Conservation (phyloP, 2,888 invertebrate genomes). For the Spialia ferax region DNA sequence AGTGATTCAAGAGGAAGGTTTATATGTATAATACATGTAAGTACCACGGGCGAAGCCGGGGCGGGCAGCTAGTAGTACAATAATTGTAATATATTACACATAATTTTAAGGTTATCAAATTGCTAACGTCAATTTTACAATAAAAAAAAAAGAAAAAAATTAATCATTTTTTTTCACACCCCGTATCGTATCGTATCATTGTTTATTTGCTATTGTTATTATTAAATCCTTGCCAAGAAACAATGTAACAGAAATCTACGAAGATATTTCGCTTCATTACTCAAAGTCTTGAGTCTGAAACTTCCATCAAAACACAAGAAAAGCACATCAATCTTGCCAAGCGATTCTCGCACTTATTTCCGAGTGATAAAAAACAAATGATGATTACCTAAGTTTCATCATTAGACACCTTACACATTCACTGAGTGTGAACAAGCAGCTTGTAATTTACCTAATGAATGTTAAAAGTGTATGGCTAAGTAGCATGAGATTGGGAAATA, state of each 20-base stretch:
- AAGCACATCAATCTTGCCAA: slow-evolving; percentile 36
- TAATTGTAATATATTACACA: no score
- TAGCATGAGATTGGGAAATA: not conserved
- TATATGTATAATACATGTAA: no score
- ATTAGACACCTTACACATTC: slow-evolving; percentile 41
- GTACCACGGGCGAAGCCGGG: no score
- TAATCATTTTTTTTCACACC: no score
- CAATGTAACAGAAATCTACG: not conserved
- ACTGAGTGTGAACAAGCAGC: not conserved
- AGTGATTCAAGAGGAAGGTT: no score
- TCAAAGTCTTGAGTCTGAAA: not conserved
- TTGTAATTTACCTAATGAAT: slow-evolving; percentile 8
- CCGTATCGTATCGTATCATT: no score
- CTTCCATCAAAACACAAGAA: slow-evolving; percentile 6
- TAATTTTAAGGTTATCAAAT: no score
- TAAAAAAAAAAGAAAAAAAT: no score
- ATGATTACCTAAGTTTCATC: slow-evolving; percentile 54
- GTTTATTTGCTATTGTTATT: no score
- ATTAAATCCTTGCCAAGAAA: not conserved
- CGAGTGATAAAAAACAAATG: slow-evolving; percentile 67
- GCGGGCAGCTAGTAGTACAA: no score
- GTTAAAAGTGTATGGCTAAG: not conserved
- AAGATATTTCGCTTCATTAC: not conserved
- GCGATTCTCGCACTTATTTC: slow-evolving; percentile 61
- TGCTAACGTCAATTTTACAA: no score